Percentiles rank a stretch among this genome's conserved stretches.
Evolutionary conservation across 2,888 invertebrate genomes (phyloP).

Genomic region (Polia nebulosa): DNA sequence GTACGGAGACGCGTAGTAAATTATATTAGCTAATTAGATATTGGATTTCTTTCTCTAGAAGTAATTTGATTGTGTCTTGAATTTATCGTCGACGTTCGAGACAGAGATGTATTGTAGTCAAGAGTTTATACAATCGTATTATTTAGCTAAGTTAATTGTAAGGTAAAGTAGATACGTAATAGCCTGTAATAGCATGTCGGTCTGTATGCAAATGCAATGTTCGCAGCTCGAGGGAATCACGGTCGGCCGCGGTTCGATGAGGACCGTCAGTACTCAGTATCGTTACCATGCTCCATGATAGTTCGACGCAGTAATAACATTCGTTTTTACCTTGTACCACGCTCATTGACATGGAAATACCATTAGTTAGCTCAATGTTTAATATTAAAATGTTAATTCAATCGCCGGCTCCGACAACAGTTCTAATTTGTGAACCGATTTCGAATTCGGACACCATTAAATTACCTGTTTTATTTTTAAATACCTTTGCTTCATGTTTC

Average conservation of each 20-base stretch:
- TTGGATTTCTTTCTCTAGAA: constrained; percentile 32
- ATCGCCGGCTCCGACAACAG: constrained; percentile 2
- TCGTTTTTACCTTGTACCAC: constrained; percentile 36
- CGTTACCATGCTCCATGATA: constrained; percentile 24
- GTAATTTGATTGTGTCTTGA: constrained; percentile 29
- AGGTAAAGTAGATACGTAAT: constrained; percentile 42
- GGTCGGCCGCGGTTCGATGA: constrained; percentile 48
- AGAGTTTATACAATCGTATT: constrained; percentile 12
- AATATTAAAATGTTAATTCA: constrained; percentile 35
- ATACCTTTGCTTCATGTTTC: constrained; percentile 10
- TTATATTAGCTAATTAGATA: constrained; percentile 53
- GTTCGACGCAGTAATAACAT: constrained; percentile 25
- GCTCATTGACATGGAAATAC: constrained; percentile 39
- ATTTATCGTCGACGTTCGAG: background rate
- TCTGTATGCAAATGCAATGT: constrained; percentile 67
- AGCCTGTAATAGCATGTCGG: constrained; percentile 45
- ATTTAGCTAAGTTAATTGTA: constrained; percentile 34
- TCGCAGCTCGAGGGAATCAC: constrained; percentile 55
- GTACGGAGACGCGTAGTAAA: constrained; percentile 22
- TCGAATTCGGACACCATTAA: constrained; percentile 7
- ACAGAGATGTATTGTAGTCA: background rate
- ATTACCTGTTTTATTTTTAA: constrained; percentile 25
- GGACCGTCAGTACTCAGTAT: constrained; percentile 35
- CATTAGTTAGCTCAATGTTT: constrained; percentile 35
- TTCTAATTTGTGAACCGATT: constrained; percentile 30